phyloP scores from a whole-genome alignment of 2,113 vertebrate genomes.

The Lepus americanus region DNA sequence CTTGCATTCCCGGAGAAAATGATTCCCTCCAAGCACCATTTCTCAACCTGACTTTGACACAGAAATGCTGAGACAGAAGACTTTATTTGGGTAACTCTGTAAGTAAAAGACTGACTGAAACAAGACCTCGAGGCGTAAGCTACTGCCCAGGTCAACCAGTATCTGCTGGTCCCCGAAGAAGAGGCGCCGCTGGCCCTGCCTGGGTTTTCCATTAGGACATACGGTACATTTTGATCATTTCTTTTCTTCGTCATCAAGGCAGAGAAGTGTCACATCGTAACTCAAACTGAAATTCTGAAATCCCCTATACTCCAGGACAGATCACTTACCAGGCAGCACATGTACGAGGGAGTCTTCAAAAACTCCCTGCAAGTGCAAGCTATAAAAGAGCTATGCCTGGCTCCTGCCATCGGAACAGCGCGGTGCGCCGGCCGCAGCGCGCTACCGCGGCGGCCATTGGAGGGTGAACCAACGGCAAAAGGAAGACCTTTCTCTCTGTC shows the following conservation, averaged over 20 bases:
- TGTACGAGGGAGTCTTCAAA: no score
- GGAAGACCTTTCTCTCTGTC: no score
- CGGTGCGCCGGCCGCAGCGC: no score
- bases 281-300: neutral
- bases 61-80: slow-evolving; percentile 53
- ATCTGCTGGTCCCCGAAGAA: slow-evolving; percentile 46
- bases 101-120: slow-evolving; percentile 74
- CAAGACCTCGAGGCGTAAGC: slow-evolving; percentile 71
- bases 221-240: slow-evolving; percentile 49
- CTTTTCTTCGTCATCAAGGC: slow-evolving; percentile 54
- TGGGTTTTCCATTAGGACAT: slow-evolving; percentile 43
- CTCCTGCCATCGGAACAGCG: no score
- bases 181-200: neutral
- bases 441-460: no score
- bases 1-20: neutral
- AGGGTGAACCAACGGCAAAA: no score
- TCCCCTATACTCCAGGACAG: neutral
- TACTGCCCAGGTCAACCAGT: slow-evolving; percentile 59
- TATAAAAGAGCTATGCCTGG: no score
- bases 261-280: neutral
- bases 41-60: slow-evolving; percentile 66
- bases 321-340: neutral
- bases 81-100: slow-evolving; percentile 61
- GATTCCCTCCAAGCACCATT: slow-evolving; percentile 38
- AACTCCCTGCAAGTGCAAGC: no score